A percentile compares a stretch with the other conserved stretches of the same genome.
phyloP scores from a whole-genome alignment of 2,113 vertebrate genomes.

The Meles meles region DNA sequence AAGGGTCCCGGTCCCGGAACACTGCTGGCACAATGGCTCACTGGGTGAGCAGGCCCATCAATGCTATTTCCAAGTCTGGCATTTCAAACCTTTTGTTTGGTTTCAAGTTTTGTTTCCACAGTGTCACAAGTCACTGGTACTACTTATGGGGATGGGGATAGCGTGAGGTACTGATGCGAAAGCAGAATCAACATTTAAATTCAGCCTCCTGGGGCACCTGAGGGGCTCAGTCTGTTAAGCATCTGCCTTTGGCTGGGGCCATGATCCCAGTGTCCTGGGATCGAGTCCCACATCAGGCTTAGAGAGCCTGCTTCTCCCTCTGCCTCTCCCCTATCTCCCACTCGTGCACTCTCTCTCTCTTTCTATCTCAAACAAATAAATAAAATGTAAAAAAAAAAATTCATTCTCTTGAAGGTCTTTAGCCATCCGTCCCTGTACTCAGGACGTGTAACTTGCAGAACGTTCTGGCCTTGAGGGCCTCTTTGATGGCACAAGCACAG shows the following conservation, averaged over 20 bases:
- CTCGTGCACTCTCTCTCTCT: neutral
- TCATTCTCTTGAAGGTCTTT: constrained; percentile 7
- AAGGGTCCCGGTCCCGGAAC: neutral
- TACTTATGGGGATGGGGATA: neutral
- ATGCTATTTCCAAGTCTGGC: constrained; percentile 16
- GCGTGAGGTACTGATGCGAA: neutral
- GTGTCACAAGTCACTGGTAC: neutral
- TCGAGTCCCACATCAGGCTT: neutral
- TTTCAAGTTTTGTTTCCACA: neutral
- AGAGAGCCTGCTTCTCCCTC: neutral
- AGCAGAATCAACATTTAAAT: neutral
- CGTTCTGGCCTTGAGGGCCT: neutral
- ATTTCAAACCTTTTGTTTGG: constrained; percentile 18
- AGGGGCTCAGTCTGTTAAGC: neutral
- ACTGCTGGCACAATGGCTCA: neutral
- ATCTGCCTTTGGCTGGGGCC: neutral
- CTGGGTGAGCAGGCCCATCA: neutral
- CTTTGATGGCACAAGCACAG: neutral
- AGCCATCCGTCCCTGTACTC: neutral
- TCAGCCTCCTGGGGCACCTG: neutral
- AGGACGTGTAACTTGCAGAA: neutral
- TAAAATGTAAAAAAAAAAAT: neutral
- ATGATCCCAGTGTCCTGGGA: neutral
- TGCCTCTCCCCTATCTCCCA: neutral
- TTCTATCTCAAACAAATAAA: neutral